A percentile compares a stretch with the other conserved stretches of the same genome.
Evolutionary conservation across 2,797 vertebrate species (phyloP).

Genomic region (Austrolebias charrua): DNA sequence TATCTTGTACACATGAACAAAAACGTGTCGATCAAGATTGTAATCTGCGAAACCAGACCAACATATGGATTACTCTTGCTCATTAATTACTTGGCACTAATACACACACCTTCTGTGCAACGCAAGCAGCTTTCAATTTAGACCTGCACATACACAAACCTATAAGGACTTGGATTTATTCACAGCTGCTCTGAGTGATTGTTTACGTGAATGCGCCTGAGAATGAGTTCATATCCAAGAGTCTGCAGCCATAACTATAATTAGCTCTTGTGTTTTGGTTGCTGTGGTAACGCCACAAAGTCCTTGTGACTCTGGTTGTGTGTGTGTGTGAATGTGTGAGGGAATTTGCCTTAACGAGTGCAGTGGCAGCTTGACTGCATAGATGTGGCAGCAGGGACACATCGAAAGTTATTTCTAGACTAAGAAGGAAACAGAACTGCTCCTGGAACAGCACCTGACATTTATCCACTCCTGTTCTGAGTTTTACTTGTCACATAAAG

Average conservation of each 20-base stretch:
- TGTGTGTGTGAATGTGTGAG: constrained; percentile 24
- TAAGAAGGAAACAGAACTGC: constrained; percentile 6
- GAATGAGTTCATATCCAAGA: constrained; percentile 44
- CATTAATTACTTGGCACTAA: neutral
- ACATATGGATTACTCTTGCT: neutral
- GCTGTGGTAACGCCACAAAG: constrained; percentile 65
- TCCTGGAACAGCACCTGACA: neutral
- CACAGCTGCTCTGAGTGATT: constrained; percentile 40
- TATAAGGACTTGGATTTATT: constrained; percentile 16
- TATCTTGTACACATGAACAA: neutral
- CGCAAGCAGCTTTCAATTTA: constrained; percentile 21
- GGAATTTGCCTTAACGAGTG: constrained; percentile 37
- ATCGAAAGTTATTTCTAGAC: constrained; percentile 18
- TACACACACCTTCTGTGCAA: constrained; percentile 1
- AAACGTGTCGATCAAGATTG: neutral
- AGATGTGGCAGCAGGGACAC: constrained; percentile 11
- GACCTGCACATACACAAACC: constrained; percentile 7
- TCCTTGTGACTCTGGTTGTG: constrained; percentile 35
- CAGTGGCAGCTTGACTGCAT: constrained; percentile 21
- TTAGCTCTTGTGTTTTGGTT: constrained; percentile 71
- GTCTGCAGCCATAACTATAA: constrained; percentile 67
- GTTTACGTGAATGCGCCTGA: constrained; percentile 32
- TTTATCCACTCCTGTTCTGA: neutral
- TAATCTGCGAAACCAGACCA: neutral
- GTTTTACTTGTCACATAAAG: neutral